Evolutionary conservation across 2,113 vertebrate genomes (phyloP).

Genomic region (Oceanites oceanicus): DNA sequence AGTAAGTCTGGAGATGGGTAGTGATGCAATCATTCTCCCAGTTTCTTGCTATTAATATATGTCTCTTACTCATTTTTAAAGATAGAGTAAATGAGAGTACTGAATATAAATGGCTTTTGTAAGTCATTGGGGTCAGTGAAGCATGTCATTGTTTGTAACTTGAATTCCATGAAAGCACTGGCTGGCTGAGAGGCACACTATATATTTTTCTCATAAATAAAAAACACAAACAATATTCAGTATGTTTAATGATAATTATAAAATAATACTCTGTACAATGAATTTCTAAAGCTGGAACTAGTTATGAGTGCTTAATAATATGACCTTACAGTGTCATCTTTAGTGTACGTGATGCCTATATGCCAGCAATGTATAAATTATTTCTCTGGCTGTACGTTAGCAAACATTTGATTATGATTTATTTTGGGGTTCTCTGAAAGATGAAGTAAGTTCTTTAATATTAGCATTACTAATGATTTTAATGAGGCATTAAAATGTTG

Average conservation of each 20-base stretch:
- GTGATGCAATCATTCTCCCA: conserved; percentile 74
- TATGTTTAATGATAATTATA: conserved; percentile 75
- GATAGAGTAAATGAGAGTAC: conserved; percentile 78
- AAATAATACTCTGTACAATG: conserved; percentile 55
- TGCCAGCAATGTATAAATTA: conserved; percentile 74
- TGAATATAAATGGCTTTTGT: conserved; percentile 85
- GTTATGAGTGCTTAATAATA: conserved; percentile 50
- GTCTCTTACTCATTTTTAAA: conserved; percentile 81
- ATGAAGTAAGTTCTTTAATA: conserved; percentile 84
- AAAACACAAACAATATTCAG: conserved; percentile 72
- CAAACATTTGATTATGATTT: conserved; percentile 86
- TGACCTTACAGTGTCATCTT: conserved; percentile 70
- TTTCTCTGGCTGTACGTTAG: conserved; percentile 76
- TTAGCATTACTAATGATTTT: conserved; percentile 88
- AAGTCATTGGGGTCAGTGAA: conserved; percentile 81
- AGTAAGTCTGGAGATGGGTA: conserved; percentile 71
- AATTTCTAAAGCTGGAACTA: conserved; percentile 56
- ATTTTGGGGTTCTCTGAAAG: conserved; percentile 81
- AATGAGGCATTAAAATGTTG: conserved; percentile 89
- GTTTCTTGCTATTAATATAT: conserved; percentile 82
- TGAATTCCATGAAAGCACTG: conserved; percentile 69
- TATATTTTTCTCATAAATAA: conserved; percentile 79
- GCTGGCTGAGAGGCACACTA: conserved; percentile 67
- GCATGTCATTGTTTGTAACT: conserved; percentile 83
- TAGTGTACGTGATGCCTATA: conserved; percentile 59